Evolutionary conservation across 2,888 invertebrate genomes (phyloP).

Genomic region (Cheilosia vulpina): DNA sequence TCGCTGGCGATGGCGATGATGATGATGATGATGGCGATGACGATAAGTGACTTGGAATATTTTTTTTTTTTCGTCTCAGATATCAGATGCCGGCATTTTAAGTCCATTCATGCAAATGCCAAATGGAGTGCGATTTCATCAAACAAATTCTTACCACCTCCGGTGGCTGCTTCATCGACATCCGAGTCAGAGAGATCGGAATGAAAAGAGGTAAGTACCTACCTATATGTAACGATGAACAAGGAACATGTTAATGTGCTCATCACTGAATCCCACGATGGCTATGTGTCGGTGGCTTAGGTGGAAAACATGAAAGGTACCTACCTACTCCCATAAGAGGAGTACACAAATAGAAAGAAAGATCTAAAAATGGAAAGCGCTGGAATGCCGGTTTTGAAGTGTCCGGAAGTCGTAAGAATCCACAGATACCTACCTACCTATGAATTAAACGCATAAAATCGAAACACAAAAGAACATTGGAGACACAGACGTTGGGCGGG

Average conservation of each 20-base stretch:
- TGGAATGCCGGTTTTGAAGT: slow-evolving; percentile 60
- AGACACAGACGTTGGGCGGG: too few species aligned
- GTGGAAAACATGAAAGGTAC: slow-evolving; percentile 31
- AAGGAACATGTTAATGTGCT: slow-evolving; percentile 53
- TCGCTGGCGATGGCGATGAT: slow-evolving; percentile 18
- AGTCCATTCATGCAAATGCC: slow-evolving; percentile 56
- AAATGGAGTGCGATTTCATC: slow-evolving; percentile 35
- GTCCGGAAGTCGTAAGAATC: slow-evolving; percentile 57
- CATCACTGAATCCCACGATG: slow-evolving; percentile 46
- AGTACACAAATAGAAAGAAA: slow-evolving; percentile 3
- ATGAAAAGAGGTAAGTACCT: background rate
- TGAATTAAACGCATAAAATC: slow-evolving; percentile 49
- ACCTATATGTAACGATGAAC: slow-evolving; percentile 30
- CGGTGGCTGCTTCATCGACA: background rate
- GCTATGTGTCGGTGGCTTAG: slow-evolving; percentile 15
- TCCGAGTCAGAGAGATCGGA: slow-evolving; percentile 5
- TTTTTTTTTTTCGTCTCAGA: background rate
- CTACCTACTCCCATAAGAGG: background rate
- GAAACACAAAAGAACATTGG: slow-evolving; percentile 15
- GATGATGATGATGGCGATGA: slow-evolving; percentile 23
- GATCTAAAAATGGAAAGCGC: slow-evolving; percentile 40
- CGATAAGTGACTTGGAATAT: slow-evolving; percentile 30
- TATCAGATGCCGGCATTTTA: slow-evolving; percentile 36
- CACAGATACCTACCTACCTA: background rate
- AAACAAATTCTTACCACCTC: slow-evolving; percentile 21